Evolutionary conservation across 1,140 invertebrate species (phyloP).

Genomic region (Megalopta genalis): DNA sequence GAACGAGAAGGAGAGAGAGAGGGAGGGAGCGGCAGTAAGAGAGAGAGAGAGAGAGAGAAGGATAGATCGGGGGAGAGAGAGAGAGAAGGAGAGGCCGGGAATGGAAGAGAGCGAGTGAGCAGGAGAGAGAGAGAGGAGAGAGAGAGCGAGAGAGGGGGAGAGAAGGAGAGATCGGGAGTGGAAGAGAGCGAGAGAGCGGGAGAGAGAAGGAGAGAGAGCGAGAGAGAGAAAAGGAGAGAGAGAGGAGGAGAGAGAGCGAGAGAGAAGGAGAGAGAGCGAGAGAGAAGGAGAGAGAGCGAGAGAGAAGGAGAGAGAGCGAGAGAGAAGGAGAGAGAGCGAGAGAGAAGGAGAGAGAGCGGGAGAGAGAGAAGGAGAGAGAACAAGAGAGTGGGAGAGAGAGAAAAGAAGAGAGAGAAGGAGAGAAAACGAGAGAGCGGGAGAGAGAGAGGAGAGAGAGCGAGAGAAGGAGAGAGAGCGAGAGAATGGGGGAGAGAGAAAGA

Average conservation of each 20-base stretch:
- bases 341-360: neutral
- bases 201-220: slow-evolving; percentile 17
- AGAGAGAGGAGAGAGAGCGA: slow-evolving; percentile 16
- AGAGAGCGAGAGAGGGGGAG: slow-evolving; percentile 5
- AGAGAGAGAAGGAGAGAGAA: neutral
- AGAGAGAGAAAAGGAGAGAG: neutral
- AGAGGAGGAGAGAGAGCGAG: slow-evolving; percentile 8
- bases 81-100: neutral
- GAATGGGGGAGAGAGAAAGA: neutral
- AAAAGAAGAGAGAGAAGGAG: neutral
- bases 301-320: neutral
- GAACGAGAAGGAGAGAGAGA: neutral
- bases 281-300: neutral
- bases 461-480: neutral
- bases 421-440: neutral
- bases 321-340: neutral
- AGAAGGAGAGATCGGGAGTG: too few species aligned
- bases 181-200: too few species aligned
- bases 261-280: slow-evolving; percentile 14
- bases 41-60: neutral
- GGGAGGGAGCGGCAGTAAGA: slow-evolving; percentile 34
- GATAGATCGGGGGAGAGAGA: neutral
- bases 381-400: too few species aligned
- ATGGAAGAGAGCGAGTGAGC: too few species aligned
- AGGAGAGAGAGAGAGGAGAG: neutral